These are phyloP conservation scores for Euglossa dilemma DNA, from an alignment of 1,140 invertebrate species.

Conservation along the genomic window DNA sequence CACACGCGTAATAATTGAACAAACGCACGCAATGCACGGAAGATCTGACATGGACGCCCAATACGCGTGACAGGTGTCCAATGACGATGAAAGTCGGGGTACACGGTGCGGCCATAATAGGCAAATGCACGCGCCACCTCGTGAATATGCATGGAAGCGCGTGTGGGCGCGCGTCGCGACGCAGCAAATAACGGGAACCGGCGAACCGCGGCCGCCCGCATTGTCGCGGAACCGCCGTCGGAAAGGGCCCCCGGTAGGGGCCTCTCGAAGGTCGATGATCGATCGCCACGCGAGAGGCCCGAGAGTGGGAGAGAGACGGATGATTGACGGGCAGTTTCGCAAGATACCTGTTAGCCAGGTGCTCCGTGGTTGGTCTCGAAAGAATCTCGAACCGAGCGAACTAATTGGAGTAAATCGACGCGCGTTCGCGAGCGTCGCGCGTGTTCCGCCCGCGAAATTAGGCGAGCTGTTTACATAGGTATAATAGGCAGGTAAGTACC, in stretches of 20 bases:
- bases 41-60: neutral
- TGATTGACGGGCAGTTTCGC: conserved; percentile 37
- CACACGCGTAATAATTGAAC: too few relatives aligned
- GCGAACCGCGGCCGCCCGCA: conserved; percentile 32
- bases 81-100: conserved; percentile 72
- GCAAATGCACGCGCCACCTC: conserved; percentile 51
- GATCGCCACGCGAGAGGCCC: conserved; percentile 20
- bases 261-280: conserved; percentile 40
- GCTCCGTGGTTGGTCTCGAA: neutral
- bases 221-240: conserved; percentile 17
- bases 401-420: conserved; percentile 35
- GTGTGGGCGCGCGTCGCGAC: conserved; percentile 70
- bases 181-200: conserved; percentile 56
- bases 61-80: conserved; percentile 75
- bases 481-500: neutral
- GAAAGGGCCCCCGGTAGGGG: neutral
- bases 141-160: conserved; percentile 25
- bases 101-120: conserved; percentile 67
- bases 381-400: conserved; percentile 34
- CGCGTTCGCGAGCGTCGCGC: neutral
- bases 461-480: too few relatives aligned
- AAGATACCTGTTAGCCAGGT: conserved; percentile 37
- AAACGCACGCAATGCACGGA: too few relatives aligned
- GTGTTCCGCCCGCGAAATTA: neutral
- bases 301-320: neutral